Evolutionary conservation across 2,113 vertebrate genomes (phyloP).

Genomic region (Terrapene triunguis): DNA sequence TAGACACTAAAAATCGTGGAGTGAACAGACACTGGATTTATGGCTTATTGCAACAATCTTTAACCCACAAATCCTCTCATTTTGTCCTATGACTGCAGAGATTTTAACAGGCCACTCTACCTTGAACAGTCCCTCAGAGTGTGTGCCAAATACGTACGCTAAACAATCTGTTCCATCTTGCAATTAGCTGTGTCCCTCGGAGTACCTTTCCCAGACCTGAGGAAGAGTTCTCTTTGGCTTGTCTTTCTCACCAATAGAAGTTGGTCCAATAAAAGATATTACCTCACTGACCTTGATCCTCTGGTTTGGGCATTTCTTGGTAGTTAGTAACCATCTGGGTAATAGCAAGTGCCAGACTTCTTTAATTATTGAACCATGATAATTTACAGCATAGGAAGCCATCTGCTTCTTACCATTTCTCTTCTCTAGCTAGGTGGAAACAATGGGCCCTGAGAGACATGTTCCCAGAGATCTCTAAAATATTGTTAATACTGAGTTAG

Average conservation of each 20-base stretch:
- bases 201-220: background rate
- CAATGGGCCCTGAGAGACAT: accelerated
- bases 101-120: background rate
- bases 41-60: background rate
- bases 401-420: background rate
- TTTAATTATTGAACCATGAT: background rate
- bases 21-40: background rate
- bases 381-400: background rate
- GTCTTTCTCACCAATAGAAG: background rate
- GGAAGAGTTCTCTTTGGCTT: background rate
- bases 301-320: background rate
- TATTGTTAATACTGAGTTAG: background rate
- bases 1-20: background rate
- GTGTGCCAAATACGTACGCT: background rate
- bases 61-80: background rate
- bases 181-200: background rate
- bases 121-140: background rate
- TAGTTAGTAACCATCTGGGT: background rate
- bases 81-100: background rate
- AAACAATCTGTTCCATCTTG: background rate
- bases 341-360: background rate
- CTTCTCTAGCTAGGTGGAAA: background rate
- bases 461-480: too few species aligned
- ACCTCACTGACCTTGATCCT: background rate
- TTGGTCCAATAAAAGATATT: background rate